Percentiles rank a stretch among this genome's conserved stretches.
phyloP scores from a whole-genome alignment of 2,113 vertebrate genomes.

The Pterophyllum scalare region DNA sequence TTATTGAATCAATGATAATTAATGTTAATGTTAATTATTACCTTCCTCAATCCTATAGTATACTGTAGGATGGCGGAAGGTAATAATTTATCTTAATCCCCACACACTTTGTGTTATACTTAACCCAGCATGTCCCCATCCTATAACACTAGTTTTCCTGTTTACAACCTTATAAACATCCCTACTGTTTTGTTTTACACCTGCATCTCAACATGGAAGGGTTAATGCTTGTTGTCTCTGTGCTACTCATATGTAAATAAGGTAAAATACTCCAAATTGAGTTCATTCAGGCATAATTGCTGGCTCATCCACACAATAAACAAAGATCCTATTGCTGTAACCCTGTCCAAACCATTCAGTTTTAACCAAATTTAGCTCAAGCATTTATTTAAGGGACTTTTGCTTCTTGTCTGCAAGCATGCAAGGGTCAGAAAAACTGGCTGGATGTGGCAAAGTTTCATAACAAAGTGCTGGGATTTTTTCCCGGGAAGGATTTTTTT shows the following conservation, averaged over 20 bases:
- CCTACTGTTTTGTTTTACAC: constrained; percentile 67
- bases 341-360: constrained; percentile 78
- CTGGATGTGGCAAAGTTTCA: constrained; percentile 21
- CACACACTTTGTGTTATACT: constrained; percentile 21
- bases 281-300: constrained; percentile 91
- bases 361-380: constrained; percentile 89
- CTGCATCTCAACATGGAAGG: constrained; percentile 83
- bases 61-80: constrained; percentile 18
- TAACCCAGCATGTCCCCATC: constrained; percentile 46
- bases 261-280: constrained; percentile 88
- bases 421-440: constrained; percentile 10
- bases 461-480: background rate
- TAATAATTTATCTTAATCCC: constrained; percentile 19
- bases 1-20: background rate
- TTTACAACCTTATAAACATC: constrained; percentile 62
- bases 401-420: constrained; percentile 59
- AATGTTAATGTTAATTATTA: background rate
- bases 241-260: constrained; percentile 91
- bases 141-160: constrained; percentile 41
- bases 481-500: too few species aligned
- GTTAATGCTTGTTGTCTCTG: constrained; percentile 85
- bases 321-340: constrained; percentile 91
- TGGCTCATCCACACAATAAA: constrained; percentile 92
- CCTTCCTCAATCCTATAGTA: too few species aligned
- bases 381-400: constrained; percentile 57